A percentile compares a stretch with the other conserved stretches of the same genome.
Conservation (phyloP, 2,888 invertebrate genomes). For the Drosophila conformis region DNA sequence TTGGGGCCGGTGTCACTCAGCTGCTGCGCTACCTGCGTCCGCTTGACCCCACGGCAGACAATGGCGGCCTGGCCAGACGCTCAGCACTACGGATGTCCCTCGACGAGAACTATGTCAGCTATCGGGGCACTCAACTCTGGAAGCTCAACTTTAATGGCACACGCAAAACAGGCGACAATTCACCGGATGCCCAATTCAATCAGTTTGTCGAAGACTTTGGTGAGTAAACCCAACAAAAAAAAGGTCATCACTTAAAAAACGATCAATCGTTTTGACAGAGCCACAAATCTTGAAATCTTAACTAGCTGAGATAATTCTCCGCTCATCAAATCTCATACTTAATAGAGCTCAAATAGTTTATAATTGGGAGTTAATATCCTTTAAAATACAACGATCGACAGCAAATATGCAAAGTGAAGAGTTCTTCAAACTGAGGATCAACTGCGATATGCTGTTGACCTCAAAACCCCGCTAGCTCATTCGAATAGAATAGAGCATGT, state of each 20-base stretch:
- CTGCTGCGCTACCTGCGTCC: slow-evolving; percentile 75
- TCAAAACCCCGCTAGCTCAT: slow-evolving; percentile 36
- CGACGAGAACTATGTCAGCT: slow-evolving; percentile 80
- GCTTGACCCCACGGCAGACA: slow-evolving; percentile 27
- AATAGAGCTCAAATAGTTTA: background rate
- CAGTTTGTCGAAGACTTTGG: slow-evolving; percentile 74
- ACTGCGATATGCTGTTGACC: slow-evolving; percentile 52
- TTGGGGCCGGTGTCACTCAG: slow-evolving; percentile 76
- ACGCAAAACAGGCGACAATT: slow-evolving; percentile 42
- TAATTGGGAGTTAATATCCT: slow-evolving; percentile 1
- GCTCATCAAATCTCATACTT: background rate
- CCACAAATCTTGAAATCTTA: background rate
- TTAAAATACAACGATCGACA: slow-evolving; percentile 1
- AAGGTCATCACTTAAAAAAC: slow-evolving; percentile 10
- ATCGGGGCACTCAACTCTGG: slow-evolving; percentile 81
- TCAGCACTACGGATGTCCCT: slow-evolving; percentile 76
- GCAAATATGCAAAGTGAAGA: slow-evolving; percentile 24
- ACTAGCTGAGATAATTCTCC: background rate
- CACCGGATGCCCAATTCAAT: slow-evolving; percentile 55
- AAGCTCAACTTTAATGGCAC: slow-evolving; percentile 76
- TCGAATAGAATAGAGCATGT: slow-evolving; percentile 32
- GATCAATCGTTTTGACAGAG: slow-evolving; percentile 11
- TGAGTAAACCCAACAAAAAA: slow-evolving; percentile 50
- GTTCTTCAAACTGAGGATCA: slow-evolving; percentile 8
- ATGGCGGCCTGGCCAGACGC: slow-evolving; percentile 54